Base-by-base conservation (phyloP, 2,113 vertebrate species). In the Thermophis baileyi region DNA sequence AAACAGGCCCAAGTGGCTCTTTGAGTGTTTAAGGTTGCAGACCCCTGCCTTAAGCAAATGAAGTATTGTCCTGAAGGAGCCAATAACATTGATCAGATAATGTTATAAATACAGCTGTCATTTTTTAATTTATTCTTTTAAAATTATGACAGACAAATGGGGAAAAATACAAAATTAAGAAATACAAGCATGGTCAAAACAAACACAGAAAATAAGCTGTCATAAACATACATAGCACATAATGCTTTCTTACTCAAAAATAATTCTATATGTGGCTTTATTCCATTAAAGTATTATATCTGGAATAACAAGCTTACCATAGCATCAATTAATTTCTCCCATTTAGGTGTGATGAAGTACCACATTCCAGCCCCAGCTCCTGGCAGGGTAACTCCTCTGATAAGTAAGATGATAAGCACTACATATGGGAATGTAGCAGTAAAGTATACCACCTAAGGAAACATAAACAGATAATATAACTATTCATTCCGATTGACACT, bases 311-410 rank as follows among this genome's bases (percentile, higher is more conserved):
- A 95, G 90, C 98, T 50, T 97, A 99, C 99, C 98, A 99, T 99
- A 24, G 99, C 99, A 91, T 99, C 99, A 0, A 96, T 98, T 18
- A 99, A 98, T 94, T 99, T 99, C 97, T 99, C 99, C 99, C 99
- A 99, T 95, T 99, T 99, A 0, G 99, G 99, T 0, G 99, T 99
- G 97, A 99, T 99, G 96, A 99, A 99, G 96, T 99, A 99, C 96
- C 99, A 99, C 92, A 99, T 99, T 11, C 99, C 99, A 27, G 98
- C 98, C 1, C 97, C 98, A 14, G 99, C 99, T 12, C 99, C 99
- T 0, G 99, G 99, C 1, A 99, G 97, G 7, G 99, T 99, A 57
- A 99, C 98, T 3, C 99, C 99, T 94, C 99, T 97, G 95, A 99
- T 97, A 44, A 99, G 97, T 16, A 99, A 98, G 95, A 99, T 99